Evolutionary conservation across 2,113 vertebrate genomes (phyloP).

Genomic region (Nothobranchius furzeri): DNA sequence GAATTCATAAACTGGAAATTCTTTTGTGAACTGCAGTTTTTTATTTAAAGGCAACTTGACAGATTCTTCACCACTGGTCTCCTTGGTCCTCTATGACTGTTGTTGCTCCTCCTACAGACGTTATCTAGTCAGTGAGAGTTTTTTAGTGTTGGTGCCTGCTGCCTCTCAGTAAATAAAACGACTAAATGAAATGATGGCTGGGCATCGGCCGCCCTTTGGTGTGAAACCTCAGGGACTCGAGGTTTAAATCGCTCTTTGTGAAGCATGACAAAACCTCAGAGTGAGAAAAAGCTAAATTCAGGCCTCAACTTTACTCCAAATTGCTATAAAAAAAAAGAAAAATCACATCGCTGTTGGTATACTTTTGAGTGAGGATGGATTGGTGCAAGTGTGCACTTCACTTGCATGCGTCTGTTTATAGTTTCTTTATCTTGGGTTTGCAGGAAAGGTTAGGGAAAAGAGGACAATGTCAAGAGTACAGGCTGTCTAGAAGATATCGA

Average conservation of each 20-base stretch:
- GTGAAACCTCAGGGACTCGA: too few species aligned
- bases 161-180: too few species aligned
- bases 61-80: too few species aligned
- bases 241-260: neutral
- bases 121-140: too few species aligned
- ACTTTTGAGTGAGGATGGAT: neutral
- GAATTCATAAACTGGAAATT: too few species aligned
- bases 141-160: too few species aligned
- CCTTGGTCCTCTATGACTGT: too few species aligned
- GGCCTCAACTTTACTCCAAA: neutral
- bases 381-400: conserved; percentile 2
- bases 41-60: too few species aligned
- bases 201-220: too few species aligned
- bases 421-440: conserved; percentile 15
- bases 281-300: neutral
- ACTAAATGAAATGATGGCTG: too few species aligned
- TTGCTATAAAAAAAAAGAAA: neutral
- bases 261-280: neutral
- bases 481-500: conserved; percentile 60
- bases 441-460: conserved; percentile 8
- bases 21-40: too few species aligned
- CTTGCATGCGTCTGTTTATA: conserved; percentile 32
- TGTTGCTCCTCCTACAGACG: too few species aligned
- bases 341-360: neutral
- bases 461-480: conserved; percentile 43